Evolutionary conservation across 2,797 vertebrate species (phyloP), one percentile per base, ranked within the genome.

Genomic region (Urocyon cinereoargenteus): DNA sequence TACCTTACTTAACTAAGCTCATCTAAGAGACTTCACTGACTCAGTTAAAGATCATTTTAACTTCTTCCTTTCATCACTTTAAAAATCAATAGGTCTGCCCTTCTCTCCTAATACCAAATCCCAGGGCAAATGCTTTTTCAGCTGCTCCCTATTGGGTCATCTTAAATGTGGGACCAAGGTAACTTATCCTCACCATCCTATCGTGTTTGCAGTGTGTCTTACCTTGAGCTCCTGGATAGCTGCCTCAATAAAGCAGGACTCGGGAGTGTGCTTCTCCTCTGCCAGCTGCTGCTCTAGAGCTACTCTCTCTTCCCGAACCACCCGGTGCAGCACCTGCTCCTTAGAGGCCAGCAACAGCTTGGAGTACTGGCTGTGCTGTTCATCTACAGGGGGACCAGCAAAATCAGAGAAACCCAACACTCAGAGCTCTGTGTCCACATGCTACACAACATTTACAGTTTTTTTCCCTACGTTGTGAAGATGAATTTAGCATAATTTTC

Each of bases 271-370:
- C 92, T 99, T 98, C 90, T 99, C 99, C 85, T 99, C 99, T 59
- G 98, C 98, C 18, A 99, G 99, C 96, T 99, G 99, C 85, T 97
- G 98, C 95, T 99, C 98, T 45, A 99, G 98, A 0, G 99, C 99
- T 0, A 97, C 98, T 94, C 99, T 99, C 98, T 99, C 99, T 96
- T 99, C 99, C 18, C 98, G 97, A 95, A 99, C 98, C 83, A 99
- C 98, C 89, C 98, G 95, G 96, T 97, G 98, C 97, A 99, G 98
- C 94, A 99, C 99, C 98, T 99, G 99, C 53, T 98, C 98, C 36
- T 98, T 99, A 19, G 99, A 99, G 57, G 99, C 99, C 98, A 99
- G 98, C 97, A 99, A 99, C 97, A 99, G 98, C 98, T 99, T 99
- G 81, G 99, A 99, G 98, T 99, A 99, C 24, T 99, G 99, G 96